Conservation (phyloP, 2,113 vertebrate genomes). For the Neopipo cinnamomea region DNA sequence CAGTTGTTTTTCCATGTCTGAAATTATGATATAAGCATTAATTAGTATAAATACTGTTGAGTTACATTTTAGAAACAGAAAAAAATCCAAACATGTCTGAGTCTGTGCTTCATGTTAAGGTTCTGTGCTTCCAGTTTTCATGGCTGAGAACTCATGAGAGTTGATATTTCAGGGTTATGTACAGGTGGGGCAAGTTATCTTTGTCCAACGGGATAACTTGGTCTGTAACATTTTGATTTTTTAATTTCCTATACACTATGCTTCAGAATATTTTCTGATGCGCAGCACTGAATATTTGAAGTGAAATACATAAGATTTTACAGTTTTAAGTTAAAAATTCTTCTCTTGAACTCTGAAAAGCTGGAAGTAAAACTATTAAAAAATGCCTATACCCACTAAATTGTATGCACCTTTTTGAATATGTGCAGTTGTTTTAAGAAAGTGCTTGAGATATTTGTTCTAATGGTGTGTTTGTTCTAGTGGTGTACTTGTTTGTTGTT, state of each 20-base stretch:
- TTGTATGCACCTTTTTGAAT: neutral
- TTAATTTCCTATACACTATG: neutral
- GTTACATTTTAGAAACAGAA: neutral
- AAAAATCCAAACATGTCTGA: rapidly evolving
- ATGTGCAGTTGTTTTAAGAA: neutral
- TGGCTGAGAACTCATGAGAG: neutral
- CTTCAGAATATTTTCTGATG: neutral
- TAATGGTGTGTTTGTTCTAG: neutral
- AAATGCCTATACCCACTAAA: neutral
- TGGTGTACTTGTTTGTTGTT: neutral
- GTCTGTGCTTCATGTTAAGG: neutral
- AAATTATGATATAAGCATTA: neutral
- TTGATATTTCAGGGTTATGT: neutral
- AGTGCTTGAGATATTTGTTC: neutral
- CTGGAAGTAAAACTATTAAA: neutral
- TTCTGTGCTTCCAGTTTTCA: neutral
- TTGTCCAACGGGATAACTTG: neutral
- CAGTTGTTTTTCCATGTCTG: neutral
- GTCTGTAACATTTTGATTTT: neutral
- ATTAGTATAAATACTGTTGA: neutral
- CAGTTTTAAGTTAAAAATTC: neutral
- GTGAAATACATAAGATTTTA: neutral
- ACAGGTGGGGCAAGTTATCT: neutral
- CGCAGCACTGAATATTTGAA: neutral
- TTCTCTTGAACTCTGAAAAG: neutral